Evolutionary conservation across 2,797 vertebrate genomes (phyloP), one percentile per base, ranked within the genome.

Genomic region (Silurus aristotelis): DNA sequence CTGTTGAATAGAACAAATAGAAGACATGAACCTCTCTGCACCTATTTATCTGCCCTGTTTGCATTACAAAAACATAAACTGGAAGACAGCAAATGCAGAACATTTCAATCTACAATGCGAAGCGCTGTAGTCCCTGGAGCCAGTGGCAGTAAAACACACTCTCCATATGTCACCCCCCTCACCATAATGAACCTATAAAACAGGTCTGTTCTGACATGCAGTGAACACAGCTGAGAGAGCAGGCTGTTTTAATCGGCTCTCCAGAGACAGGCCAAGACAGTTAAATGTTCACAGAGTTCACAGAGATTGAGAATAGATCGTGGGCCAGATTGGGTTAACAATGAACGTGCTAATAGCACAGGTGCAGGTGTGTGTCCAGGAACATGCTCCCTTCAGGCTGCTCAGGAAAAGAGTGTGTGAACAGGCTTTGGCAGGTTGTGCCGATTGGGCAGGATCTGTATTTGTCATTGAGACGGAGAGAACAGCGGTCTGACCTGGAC

Each of bases 101-200:
- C 58, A 17, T 81, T 81, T 81, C 64, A 20, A 46, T 84, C 63
- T 52, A 48, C 90, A 91, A 92, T 92, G 91, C 89, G 91, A 92
- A 88, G 87, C 92, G 90, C 91, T 87, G 31, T 89, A 93, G 94
- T 93, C 95, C 94, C 90, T 92, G 91, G 89, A 93, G 94, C 93
- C 94, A 93, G 94, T 94, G 94, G 94, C 94, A 94, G 95, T 95
- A 95, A 95, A 96, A 95, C 91, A 94, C 91, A 88, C 93, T 93
- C 89, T 87, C 91, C 91, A 92, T 92, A 93, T 95, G 93, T 93
- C 93, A 90, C 92, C 91, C 91, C 76, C 88, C 91, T 52, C 48
- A 91, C 56, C 78, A 87, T 87, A 87, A 87, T 88, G 83, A 85
- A 88, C 86, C 88, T 91, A 93, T 95, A 95, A 95, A 95, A 77